Evolutionary conservation across 2,888 invertebrate genomes (phyloP).

Genomic region (Amitus sp.): DNA sequence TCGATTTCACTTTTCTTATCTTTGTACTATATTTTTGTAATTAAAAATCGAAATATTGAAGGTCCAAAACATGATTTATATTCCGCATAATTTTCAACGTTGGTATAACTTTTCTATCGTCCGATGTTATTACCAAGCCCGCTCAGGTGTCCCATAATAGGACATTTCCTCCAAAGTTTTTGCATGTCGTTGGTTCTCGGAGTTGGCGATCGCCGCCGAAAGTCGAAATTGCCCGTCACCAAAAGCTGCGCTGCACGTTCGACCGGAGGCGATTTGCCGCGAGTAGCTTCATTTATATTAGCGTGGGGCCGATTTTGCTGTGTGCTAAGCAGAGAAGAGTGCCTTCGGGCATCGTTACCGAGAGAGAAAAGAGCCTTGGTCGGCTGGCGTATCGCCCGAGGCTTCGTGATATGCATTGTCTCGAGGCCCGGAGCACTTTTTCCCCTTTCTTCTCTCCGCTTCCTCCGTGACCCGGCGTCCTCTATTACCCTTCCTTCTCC

Average conservation of each 20-base stretch:
- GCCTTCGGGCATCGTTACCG: slow-evolving; percentile 63
- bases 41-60: too few species aligned
- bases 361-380: slow-evolving; percentile 42
- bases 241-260: slow-evolving; percentile 34
- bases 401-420: slow-evolving; percentile 54
- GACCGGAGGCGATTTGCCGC: slow-evolving; percentile 30
- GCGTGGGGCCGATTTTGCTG: slow-evolving; percentile 47
- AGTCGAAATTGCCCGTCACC: slow-evolving; percentile 22
- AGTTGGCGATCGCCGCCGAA: too few species aligned
- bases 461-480: slow-evolving; percentile 29
- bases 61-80: too few species aligned
- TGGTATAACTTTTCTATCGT: too few species aligned
- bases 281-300: slow-evolving; percentile 63
- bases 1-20: too few species aligned
- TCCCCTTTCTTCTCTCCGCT: slow-evolving; percentile 21
- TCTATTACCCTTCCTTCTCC: slow-evolving; percentile 16
- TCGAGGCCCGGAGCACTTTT: slow-evolving; percentile 42
- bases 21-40: too few species aligned
- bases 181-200: too few species aligned
- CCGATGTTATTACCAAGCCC: too few species aligned
- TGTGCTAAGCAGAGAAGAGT: slow-evolving; percentile 33
- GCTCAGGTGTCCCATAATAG: too few species aligned
- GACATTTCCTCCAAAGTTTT: too few species aligned
- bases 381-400: slow-evolving; percentile 46
- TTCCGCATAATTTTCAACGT: too few species aligned